phyloP scores from a whole-genome alignment of 2,888 invertebrate species.

The Chaetogeoica ovagalla region DNA sequence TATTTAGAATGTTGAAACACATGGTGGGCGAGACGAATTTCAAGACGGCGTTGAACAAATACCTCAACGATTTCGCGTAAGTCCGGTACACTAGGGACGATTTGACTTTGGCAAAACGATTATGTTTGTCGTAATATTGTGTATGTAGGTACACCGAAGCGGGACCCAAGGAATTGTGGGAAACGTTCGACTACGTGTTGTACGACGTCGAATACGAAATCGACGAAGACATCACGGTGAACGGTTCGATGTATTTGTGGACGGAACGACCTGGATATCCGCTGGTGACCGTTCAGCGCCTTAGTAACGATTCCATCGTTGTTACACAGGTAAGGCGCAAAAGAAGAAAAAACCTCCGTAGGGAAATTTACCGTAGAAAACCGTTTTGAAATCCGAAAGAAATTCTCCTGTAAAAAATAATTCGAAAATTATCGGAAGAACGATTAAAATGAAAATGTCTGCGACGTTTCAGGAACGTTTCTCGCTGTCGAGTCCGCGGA shows the following conservation, averaged over 20 bases:
- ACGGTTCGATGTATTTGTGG: constrained; percentile 75
- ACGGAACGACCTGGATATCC: constrained; percentile 74
- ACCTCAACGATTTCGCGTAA: constrained; percentile 58
- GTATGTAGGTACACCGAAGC: background rate
- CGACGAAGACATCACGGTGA: constrained; percentile 8
- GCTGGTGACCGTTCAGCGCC: constrained; percentile 64
- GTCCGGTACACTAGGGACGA: background rate
- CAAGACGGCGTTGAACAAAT: constrained; percentile 63
- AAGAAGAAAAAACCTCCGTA: no score
- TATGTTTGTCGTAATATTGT: no score
- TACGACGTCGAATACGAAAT: constrained; percentile 50
- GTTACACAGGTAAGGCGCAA: constrained; percentile 62
- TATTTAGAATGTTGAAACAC: constrained; percentile 72
- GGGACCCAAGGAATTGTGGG: constrained; percentile 53
- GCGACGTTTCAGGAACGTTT: constrained; percentile 25
- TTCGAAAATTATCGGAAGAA: no score
- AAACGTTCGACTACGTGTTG: constrained; percentile 59
- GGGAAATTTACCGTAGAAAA: no score
- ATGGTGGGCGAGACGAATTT: constrained; percentile 65
- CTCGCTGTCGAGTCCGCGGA: background rate
- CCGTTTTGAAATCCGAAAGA: no score
- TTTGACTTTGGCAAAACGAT: no score
- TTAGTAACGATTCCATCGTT: constrained; percentile 59
- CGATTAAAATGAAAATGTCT: background rate
- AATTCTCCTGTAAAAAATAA: no score